Evolutionary conservation across 2,888 invertebrate genomes (phyloP).

Genomic region (Pimpla rufipes): DNA sequence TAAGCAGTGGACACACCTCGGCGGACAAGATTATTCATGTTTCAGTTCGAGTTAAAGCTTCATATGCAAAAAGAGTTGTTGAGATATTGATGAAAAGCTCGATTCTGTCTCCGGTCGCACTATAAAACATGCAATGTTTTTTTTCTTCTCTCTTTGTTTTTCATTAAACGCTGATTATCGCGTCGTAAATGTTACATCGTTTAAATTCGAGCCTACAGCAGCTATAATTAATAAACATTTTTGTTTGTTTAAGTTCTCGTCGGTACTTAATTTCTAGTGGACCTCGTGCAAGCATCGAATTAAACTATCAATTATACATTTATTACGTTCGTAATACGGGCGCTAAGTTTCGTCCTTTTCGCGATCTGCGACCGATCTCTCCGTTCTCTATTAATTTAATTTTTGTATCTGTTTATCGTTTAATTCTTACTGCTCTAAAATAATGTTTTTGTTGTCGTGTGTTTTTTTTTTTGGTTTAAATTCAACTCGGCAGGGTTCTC

Average conservation of each 20-base stretch:
- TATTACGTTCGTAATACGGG: conserved; percentile 40
- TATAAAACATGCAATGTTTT: not conserved
- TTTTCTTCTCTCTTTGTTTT: not conserved
- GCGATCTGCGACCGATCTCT: conserved; percentile 19
- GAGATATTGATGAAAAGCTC: conserved; percentile 56
- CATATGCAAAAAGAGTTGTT: conserved; percentile 25
- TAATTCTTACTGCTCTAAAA: conserved; percentile 65
- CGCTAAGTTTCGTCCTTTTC: conserved; percentile 6
- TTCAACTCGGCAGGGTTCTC: conserved; percentile 18
- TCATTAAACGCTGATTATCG: not conserved
- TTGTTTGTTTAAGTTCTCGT: conserved; percentile 6
- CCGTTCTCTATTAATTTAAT: conserved; percentile 20
- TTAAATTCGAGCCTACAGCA: not conserved
- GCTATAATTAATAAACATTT: conserved; percentile 32
- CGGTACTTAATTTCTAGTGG: conserved; percentile 65
- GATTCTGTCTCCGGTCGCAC: not conserved
- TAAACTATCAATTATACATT: conserved; percentile 52
- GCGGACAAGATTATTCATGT: conserved; percentile 7
- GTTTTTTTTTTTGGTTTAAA: conserved; percentile 2
- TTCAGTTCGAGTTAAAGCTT: conserved; percentile 25
- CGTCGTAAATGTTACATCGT: not conserved
- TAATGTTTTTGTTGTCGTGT: conserved; percentile 52
- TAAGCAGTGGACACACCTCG: conserved; percentile 25
- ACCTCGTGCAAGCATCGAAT: conserved; percentile 69
- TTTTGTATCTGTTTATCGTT: conserved; percentile 29